Evolutionary conservation across 1,140 invertebrate genomes (phyloP).

Genomic region (Drosophila fuyamai): DNA sequence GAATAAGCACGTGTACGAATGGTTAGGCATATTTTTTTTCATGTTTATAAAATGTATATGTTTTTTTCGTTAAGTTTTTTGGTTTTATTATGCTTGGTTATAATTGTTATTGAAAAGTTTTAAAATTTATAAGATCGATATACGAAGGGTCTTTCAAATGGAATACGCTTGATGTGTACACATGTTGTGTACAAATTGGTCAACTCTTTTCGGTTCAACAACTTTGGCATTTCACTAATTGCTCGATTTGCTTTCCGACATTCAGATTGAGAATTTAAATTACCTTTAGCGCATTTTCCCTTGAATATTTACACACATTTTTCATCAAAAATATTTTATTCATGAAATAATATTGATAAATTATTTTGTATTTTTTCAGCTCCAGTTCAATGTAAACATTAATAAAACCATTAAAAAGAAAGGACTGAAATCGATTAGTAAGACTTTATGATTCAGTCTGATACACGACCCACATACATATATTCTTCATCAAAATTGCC

Average conservation of each 20-base stretch:
- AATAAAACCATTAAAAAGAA: conserved; percentile 1
- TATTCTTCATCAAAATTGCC: background rate
- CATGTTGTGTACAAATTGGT: background rate
- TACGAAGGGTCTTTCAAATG: background rate
- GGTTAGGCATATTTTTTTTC: too few relatives aligned
- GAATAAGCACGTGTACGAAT: too few relatives aligned
- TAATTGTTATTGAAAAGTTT: too few relatives aligned
- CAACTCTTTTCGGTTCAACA: conserved; percentile 6
- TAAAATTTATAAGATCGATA: background rate
- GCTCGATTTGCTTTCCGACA: background rate
- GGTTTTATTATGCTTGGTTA: too few relatives aligned
- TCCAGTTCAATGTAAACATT: conserved; percentile 22
- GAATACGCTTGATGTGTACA: background rate
- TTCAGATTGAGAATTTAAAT: background rate
- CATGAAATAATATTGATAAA: conserved; percentile 4
- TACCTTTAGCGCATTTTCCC: too few relatives aligned
- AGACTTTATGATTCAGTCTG: conserved; percentile 2
- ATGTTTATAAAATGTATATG: too few relatives aligned
- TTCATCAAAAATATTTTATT: background rate
- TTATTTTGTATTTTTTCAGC: conserved; percentile 14
- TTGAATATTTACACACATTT: background rate
- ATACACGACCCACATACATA: conserved; percentile 8
- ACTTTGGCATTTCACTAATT: conserved; percentile 4
- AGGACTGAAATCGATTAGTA: conserved; percentile 1
- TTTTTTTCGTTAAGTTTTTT: background rate